Evolutionary conservation across 2,113 vertebrate species (phyloP).

Genomic region (Cyprinodon brontotheroides): DNA sequence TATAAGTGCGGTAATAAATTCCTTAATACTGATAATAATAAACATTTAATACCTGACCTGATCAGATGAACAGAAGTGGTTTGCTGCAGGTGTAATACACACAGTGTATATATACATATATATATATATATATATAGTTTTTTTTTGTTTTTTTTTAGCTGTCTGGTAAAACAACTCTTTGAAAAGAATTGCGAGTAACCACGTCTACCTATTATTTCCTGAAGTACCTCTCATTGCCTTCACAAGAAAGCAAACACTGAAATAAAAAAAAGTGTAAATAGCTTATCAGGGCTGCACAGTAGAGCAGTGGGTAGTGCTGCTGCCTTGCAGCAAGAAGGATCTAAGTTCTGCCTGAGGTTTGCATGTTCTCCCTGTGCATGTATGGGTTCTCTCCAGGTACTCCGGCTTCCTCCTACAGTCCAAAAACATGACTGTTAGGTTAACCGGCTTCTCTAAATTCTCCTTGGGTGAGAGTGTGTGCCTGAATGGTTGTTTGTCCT

Average conservation of each 20-base stretch:
- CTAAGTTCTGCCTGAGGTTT: too few species aligned
- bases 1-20: constrained; percentile 34
- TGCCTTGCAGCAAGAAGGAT: too few species aligned
- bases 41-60: constrained; percentile 16
- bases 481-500: too few species aligned
- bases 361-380: too few species aligned
- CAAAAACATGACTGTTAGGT: too few species aligned
- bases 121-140: background rate
- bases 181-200: constrained; percentile 22
- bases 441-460: too few species aligned
- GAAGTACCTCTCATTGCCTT: background rate
- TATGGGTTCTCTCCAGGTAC: too few species aligned
- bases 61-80: constrained; percentile 24
- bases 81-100: constrained; percentile 21
- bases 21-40: constrained; percentile 27
- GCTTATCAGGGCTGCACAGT: background rate
- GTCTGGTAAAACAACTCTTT: constrained; percentile 16
- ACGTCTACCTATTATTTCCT: constrained; percentile 28
- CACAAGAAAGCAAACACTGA: constrained; percentile 31
- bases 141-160: constrained; percentile 32
- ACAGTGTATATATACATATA: too few species aligned
- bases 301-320: too few species aligned
- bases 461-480: too few species aligned
- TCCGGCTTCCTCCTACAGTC: too few species aligned
- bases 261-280: constrained; percentile 20